Percentiles rank a stretch among this genome's conserved stretches.
These are phyloP conservation scores for Boloria euphrosyne DNA, from an alignment of 2,888 invertebrate species.

Conservation along the genomic window DNA sequence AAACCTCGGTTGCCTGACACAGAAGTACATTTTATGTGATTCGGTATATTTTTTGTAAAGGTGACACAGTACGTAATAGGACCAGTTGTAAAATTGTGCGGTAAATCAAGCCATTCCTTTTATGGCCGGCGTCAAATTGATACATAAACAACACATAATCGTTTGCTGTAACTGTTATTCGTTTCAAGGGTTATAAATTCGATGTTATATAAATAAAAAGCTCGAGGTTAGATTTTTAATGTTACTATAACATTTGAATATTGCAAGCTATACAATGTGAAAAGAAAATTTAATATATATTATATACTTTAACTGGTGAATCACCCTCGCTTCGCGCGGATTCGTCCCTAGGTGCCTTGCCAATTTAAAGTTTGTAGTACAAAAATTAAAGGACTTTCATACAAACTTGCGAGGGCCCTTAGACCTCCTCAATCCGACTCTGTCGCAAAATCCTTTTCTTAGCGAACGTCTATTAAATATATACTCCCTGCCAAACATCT, in stretches of 20 bases:
- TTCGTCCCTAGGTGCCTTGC: too few relatives aligned
- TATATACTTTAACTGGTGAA: too few relatives aligned
- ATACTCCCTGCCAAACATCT: too few relatives aligned
- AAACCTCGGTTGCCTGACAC: background rate
- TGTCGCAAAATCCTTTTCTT: too few relatives aligned
- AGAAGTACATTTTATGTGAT: slow-evolving; percentile 6
- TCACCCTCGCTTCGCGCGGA: too few relatives aligned
- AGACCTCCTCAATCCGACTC: too few relatives aligned
- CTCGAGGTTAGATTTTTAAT: background rate
- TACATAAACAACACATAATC: slow-evolving; percentile 43
- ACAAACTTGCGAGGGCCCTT: too few relatives aligned
- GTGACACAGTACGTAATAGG: slow-evolving; percentile 3
- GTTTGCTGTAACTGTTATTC: slow-evolving; percentile 26
- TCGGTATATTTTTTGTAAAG: slow-evolving; percentile 10
- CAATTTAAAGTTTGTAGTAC: too few relatives aligned
- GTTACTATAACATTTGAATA: background rate
- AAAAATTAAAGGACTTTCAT: too few relatives aligned
- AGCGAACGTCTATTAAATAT: too few relatives aligned
- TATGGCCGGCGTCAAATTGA: slow-evolving; percentile 43
- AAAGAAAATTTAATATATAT: too few relatives aligned
- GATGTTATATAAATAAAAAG: slow-evolving; percentile 18
- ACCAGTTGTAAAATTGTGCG: slow-evolving; percentile 39
- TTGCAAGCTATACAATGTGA: too few relatives aligned
- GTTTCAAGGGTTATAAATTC: slow-evolving; percentile 24
- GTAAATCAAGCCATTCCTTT: slow-evolving; percentile 43